These are phyloP conservation scores for Crotalus tigris DNA, from an alignment of 2,113 vertebrate species.

Conservation along the genomic window DNA sequence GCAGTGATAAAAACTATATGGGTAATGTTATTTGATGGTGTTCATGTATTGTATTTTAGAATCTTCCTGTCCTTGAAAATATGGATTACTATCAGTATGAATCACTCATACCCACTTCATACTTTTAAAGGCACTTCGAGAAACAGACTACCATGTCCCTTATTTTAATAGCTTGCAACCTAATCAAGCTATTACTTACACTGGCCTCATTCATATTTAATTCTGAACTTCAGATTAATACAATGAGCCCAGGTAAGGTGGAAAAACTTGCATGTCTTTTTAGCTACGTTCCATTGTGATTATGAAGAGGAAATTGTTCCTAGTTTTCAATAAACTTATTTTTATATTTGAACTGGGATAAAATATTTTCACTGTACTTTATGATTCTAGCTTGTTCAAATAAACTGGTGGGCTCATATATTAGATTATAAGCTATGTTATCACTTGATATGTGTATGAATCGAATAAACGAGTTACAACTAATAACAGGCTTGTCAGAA, in stretches of 20 bases:
- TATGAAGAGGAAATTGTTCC: neutral
- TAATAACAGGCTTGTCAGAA: neutral
- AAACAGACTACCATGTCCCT: neutral
- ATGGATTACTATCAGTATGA: neutral
- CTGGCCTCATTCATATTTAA: neutral
- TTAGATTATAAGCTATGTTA: neutral
- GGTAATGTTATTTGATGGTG: neutral
- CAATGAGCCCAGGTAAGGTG: too few relatives aligned
- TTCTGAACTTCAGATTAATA: neutral
- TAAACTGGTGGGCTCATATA: neutral
- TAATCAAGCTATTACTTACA: neutral
- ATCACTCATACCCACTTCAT: neutral
- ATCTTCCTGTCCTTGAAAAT: neutral
- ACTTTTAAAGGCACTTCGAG: neutral
- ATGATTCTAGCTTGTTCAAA: neutral
- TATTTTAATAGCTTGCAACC: neutral
- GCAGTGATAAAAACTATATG: neutral
- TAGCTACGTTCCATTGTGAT: neutral
- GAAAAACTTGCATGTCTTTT: neutral
- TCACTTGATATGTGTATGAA: neutral
- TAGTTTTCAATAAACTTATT: neutral
- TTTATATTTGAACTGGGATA: neutral
- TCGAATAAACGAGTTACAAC: neutral
- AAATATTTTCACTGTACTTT: neutral
- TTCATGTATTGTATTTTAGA: neutral